Evolutionary conservation across 2,888 invertebrate species (phyloP).

Genomic region (Notodonta dromedarius): DNA sequence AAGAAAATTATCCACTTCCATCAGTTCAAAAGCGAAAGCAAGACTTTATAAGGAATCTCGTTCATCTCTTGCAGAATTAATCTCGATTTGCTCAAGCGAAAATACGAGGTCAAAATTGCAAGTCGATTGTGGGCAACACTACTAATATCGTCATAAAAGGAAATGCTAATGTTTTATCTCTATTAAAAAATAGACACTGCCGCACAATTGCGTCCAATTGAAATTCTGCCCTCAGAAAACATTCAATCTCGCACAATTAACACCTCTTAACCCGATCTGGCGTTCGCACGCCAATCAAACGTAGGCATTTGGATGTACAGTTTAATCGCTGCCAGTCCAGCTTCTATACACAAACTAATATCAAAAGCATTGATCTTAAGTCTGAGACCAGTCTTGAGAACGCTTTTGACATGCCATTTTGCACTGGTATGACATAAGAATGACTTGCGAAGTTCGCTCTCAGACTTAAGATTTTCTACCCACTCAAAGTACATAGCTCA

Average conservation of each 20-base stretch:
- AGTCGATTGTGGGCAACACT: neutral
- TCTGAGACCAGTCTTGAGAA: too few species aligned
- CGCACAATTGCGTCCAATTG: constrained; percentile 80
- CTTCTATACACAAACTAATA: constrained; percentile 31
- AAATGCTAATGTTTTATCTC: neutral
- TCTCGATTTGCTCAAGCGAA: too few species aligned
- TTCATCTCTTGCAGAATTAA: too few species aligned
- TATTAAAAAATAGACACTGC: constrained; percentile 8
- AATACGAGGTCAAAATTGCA: too few species aligned
- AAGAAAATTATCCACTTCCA: too few species aligned
- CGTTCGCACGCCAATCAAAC: constrained; percentile 82
- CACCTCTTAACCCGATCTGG: constrained; percentile 83
- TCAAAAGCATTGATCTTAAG: neutral
- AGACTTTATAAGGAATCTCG: too few species aligned
- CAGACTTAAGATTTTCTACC: too few species aligned
- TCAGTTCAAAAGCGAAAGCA: too few species aligned
- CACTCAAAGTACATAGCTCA: too few species aligned
- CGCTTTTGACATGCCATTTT: too few species aligned
- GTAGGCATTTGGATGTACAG: constrained; percentile 53
- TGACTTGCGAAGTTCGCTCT: too few species aligned
- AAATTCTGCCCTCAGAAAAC: constrained; percentile 83
- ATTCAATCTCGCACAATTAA: constrained; percentile 85
- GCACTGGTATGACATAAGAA: too few species aligned
- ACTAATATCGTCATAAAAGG: neutral
- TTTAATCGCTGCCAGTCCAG: constrained; percentile 57